phyloP scores from a whole-genome alignment of 2,113 vertebrate genomes.

The Trematomus loennbergii region DNA sequence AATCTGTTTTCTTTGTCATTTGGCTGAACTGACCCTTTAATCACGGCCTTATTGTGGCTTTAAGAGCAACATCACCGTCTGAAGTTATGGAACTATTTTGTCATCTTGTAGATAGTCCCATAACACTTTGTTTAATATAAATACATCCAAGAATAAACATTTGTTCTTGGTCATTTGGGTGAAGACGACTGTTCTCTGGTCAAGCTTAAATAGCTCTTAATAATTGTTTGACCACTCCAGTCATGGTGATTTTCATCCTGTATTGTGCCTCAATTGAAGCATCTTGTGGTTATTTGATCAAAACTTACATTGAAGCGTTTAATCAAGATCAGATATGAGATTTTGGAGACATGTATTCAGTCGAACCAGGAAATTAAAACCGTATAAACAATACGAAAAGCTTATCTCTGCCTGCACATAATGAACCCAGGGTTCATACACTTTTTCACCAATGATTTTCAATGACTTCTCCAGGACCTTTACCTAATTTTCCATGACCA shows the following conservation, averaged over 20 bases:
- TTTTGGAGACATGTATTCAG: neutral
- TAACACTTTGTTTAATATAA: too few relatives aligned
- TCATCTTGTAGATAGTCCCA: too few relatives aligned
- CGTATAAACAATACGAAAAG: neutral
- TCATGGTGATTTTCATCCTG: slow-evolving; percentile 7
- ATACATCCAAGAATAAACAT: too few relatives aligned
- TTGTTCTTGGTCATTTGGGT: too few relatives aligned
- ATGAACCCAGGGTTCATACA: too few relatives aligned
- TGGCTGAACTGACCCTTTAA: too few relatives aligned
- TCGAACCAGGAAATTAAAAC: neutral
- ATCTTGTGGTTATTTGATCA: too few relatives aligned
- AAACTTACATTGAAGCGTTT: neutral
- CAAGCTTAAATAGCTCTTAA: neutral
- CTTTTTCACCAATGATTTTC: too few relatives aligned
- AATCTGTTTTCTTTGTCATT: too few relatives aligned
- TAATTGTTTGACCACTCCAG: neutral
- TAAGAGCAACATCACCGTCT: neutral
- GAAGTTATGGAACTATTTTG: neutral
- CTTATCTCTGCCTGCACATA: neutral
- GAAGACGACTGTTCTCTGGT: neutral
- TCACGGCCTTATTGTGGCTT: neutral
- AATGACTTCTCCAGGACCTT: too few relatives aligned
- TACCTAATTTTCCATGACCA: too few relatives aligned
- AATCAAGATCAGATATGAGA: neutral
- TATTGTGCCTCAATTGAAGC: neutral